Conservation (phyloP, 2,113 vertebrate genomes). For the Eptatretus burgeri region DNA sequence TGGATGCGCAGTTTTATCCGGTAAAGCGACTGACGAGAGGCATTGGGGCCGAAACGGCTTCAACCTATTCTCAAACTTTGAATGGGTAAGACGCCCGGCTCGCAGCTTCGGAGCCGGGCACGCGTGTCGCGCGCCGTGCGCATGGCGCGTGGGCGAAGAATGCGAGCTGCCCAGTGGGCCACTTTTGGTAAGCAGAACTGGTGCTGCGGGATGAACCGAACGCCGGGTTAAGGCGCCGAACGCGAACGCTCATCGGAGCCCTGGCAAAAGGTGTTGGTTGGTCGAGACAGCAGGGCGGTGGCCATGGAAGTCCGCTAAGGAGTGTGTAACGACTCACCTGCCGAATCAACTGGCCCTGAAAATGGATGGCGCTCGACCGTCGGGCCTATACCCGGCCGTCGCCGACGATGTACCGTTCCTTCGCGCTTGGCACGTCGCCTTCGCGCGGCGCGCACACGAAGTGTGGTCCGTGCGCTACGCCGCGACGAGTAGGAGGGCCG, state of each 20-base stretch:
- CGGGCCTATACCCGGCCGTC: neutral
- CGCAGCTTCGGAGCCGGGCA: neutral
- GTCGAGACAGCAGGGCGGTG: neutral
- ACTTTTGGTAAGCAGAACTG: slow-evolving; percentile 5
- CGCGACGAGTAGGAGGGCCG: neutral
- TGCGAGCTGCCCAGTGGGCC: neutral
- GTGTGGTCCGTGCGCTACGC: neutral
- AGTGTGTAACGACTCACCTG: neutral
- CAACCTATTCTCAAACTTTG: slow-evolving; percentile 3
- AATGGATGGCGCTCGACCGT: slow-evolving; percentile 4
- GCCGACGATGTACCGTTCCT: slow-evolving; percentile 7
- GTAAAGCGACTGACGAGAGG: neutral
- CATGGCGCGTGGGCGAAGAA: too few species aligned
- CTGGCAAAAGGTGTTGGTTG: neutral
- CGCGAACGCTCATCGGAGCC: neutral
- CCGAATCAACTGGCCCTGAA: neutral
- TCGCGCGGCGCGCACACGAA: neutral
- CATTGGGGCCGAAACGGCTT: neutral
- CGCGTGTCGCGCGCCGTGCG: too few species aligned
- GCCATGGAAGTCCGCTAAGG: neutral
- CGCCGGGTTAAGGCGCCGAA: neutral
- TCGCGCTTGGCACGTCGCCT: slow-evolving; percentile 4
- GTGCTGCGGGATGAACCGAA: neutral
- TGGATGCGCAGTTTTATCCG: neutral
- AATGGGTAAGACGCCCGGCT: neutral